Evolutionary conservation across 2,113 vertebrate species (phyloP).

Genomic region (Myocastor coypus): DNA sequence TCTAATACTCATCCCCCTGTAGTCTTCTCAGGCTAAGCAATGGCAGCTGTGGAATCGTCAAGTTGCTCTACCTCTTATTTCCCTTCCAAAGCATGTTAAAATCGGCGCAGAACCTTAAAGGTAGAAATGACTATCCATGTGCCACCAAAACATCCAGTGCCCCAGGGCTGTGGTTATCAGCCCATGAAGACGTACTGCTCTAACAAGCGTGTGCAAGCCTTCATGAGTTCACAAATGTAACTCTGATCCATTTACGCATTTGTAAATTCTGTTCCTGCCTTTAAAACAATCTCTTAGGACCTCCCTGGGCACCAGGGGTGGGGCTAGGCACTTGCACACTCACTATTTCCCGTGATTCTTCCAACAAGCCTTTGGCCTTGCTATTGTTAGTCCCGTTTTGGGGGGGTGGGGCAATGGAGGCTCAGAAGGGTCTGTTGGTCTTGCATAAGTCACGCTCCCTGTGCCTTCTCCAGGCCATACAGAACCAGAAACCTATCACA

Average conservation of each 20-base stretch:
- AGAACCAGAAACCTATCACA: neutral
- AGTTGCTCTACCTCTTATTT: neutral
- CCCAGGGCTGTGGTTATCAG: neutral
- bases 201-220: neutral
- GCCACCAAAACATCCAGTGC: neutral
- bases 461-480: neutral
- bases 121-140: neutral
- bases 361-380: neutral
- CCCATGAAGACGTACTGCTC: neutral
- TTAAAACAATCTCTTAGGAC: neutral
- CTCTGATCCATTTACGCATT: neutral
- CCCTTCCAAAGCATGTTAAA: neutral
- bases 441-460: neutral
- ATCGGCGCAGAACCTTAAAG: neutral
- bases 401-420: neutral
- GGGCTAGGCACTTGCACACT: fast-evolving
- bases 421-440: neutral
- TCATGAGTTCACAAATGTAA: neutral
- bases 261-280: conserved; percentile 3
- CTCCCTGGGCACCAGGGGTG: neutral
- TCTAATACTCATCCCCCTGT: neutral
- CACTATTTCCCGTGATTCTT: neutral
- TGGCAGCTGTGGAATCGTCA: neutral
- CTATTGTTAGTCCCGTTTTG: neutral
- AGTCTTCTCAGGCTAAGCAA: neutral